Evolutionary conservation across 64 coral and sea anemone genomes (phyloP).

Genomic region (Dendronephthya gigantea): DNA sequence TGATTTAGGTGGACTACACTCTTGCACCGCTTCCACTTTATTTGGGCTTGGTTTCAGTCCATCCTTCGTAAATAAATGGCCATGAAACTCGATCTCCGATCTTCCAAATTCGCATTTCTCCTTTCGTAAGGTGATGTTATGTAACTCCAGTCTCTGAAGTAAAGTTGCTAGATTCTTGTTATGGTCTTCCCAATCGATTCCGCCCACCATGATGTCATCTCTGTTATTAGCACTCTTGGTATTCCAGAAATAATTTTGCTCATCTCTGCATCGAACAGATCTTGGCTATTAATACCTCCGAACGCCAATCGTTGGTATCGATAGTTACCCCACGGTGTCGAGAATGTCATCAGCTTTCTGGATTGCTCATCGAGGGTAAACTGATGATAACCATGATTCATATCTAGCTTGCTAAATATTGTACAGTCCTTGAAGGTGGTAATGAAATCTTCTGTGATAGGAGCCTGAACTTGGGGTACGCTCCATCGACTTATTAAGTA

Average conservation of each 20-base stretch:
- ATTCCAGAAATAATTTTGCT: not conserved
- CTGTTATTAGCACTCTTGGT: not conserved
- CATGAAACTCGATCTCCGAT: not conserved
- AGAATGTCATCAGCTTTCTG: not conserved
- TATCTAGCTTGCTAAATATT: not conserved
- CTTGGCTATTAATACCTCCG: not conserved
- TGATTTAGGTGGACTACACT: constrained; percentile 3
- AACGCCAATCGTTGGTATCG: not conserved
- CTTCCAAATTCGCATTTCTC: not conserved
- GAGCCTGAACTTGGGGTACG: not conserved
- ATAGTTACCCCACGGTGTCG: not conserved
- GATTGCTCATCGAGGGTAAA: not conserved
- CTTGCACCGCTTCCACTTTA: not conserved
- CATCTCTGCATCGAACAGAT: constrained; percentile 17
- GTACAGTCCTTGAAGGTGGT: not conserved
- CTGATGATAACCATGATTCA: constrained; percentile 14
- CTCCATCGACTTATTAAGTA: not conserved
- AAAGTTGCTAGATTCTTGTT: not conserved
- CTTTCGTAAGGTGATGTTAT: not conserved
- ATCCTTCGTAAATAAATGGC: not conserved
- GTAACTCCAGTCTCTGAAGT: not conserved
- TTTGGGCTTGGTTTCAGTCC: not conserved
- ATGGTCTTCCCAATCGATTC: not conserved
- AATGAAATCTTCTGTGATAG: constrained; percentile 5
- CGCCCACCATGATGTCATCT: not conserved